Conservation (phyloP, 2,888 invertebrate genomes). For the Drosophila trichaetosa region DNA sequence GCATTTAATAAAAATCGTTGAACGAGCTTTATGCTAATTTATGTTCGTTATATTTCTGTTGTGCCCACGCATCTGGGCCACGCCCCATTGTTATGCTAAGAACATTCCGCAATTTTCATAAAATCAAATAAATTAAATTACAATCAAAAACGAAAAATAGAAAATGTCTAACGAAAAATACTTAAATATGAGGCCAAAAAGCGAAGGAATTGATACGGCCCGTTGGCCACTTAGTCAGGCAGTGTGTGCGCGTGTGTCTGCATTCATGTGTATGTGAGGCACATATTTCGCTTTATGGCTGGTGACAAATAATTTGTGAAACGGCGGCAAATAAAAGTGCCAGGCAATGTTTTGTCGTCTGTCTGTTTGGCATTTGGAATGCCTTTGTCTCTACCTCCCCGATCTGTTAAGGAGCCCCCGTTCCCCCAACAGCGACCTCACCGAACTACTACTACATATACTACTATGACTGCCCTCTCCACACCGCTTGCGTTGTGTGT, state of each 20-base stretch:
- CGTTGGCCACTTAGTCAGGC: conserved; percentile 71
- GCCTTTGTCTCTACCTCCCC: conserved; percentile 66
- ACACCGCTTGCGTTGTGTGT: background rate
- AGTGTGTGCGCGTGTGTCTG: conserved; percentile 11
- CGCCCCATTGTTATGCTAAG: conserved; percentile 40
- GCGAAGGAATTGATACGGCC: conserved; percentile 74
- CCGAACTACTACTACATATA: background rate
- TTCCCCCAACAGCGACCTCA: background rate
- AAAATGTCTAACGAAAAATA: conserved; percentile 28
- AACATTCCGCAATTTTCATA: conserved; percentile 48
- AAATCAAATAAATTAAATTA: conserved; percentile 68
- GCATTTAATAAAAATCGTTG: conserved; percentile 70
- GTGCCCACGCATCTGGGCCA: conserved; percentile 33
- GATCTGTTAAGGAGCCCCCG: conserved; percentile 30
- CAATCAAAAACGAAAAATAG: conserved; percentile 53
- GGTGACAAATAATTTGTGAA: conserved; percentile 80
- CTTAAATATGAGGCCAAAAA: conserved; percentile 68
- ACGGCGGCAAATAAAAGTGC: conserved; percentile 78
- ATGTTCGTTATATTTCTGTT: conserved; percentile 61
- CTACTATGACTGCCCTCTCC: background rate
- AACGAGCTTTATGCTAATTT: conserved; percentile 71
- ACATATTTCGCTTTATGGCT: conserved; percentile 72
- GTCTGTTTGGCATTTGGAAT: conserved; percentile 63
- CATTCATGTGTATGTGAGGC: conserved; percentile 36
- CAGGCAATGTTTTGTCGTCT: conserved; percentile 47